Base-by-base conservation (phyloP, 2,113 vertebrate species). In the Psephotus haematonotus region DNA sequence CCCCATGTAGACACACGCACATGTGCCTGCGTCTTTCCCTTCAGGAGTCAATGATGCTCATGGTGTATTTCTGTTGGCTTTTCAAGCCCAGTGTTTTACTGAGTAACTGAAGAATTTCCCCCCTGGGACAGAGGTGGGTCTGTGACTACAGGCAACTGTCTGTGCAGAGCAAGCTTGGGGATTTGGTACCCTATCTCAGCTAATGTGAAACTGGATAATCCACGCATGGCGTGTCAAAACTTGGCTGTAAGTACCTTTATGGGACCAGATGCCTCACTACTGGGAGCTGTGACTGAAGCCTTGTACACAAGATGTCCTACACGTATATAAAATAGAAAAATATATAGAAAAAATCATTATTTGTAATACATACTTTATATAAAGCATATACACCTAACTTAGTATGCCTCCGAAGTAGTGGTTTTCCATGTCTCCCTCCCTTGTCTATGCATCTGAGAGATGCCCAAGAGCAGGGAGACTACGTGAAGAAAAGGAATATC, bases 1-100 rank as follows among this genome's bases (percentile, higher is more conserved):
- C n/a, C 35, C 35, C 13, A 6, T 4, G 2, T 43, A 43, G 75
- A 19, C 33, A 33, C 24, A 4, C 3, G 8, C 3, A 6, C 5
- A 8, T 0, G 0, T 24, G 50, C 9, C 63, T n/a, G 4, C 1
- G 2, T 23, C 46, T 47, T 85, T 78, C 35, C 23, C 17, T 55
- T 65, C 53, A 69, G 57, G 59, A 37, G 6, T 22, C 62, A n/a
- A 4, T 35, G 33, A 83, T 68, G 39, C 11, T 11, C 31, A 27
- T 6, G 13, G 23, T 19, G 17, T 82, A 29, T 70, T 77, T 57
- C 39, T 64, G 19, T 24, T 82, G 57, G 23, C 18, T 82, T 88
- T 88, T 71, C 37, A 71, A 71, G 70, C 16, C 37, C 1, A 0
- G 37, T 0, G 1, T 55, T 0, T 57, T 62, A 70, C 31, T 63